Conservation (phyloP, 2,888 invertebrate genomes). For the Aleiodes leptofemur region DNA sequence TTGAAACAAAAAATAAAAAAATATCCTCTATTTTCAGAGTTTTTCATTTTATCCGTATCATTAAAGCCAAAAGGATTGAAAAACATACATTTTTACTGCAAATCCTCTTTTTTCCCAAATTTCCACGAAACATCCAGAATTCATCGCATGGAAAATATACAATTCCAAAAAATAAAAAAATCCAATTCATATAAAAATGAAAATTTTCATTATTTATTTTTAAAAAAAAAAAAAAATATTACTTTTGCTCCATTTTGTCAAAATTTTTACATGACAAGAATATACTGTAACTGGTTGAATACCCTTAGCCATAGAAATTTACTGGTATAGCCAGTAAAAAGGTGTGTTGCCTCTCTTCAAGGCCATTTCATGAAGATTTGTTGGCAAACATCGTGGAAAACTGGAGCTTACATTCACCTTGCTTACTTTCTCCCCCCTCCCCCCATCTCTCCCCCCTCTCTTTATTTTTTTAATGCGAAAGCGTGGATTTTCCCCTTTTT, state of each 20-base stretch:
- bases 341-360: neutral
- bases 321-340: neutral
- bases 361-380: slow-evolving; percentile 60
- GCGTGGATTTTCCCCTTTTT: slow-evolving; percentile 26
- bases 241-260: too few species aligned
- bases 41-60: neutral
- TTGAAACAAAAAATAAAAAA: too few species aligned
- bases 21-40: neutral
- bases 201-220: neutral
- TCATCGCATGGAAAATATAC: neutral
- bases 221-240: neutral
- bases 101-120: too few species aligned
- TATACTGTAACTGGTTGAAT: too few species aligned
- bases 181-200: neutral
- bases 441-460: slow-evolving; percentile 14
- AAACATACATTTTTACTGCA: too few species aligned
- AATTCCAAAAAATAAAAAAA: neutral
- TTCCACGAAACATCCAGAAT: too few species aligned
- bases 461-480: slow-evolving; percentile 8
- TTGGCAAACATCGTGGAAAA: slow-evolving; percentile 64
- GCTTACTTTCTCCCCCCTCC: slow-evolving; percentile 36
- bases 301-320: neutral
- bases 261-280: too few species aligned
- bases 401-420: slow-evolving; percentile 47
- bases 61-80: too few species aligned